A percentile compares a stretch with the other conserved stretches of the same genome.
These are phyloP conservation scores for Halcyon smyrnensis DNA, from an alignment of 2,797 vertebrate genomes.

Conservation along the genomic window DNA sequence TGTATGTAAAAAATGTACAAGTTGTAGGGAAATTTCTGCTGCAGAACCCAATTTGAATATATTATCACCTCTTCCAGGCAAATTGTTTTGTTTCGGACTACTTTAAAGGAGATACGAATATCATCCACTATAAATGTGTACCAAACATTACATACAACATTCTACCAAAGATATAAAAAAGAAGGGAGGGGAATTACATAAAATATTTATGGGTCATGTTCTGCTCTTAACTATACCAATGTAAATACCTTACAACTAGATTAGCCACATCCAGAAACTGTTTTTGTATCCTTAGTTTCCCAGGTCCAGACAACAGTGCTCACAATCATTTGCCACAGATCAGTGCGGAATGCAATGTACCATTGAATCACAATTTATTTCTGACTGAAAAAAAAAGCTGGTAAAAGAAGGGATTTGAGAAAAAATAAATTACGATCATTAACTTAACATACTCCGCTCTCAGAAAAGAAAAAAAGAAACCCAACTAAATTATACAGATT, in stretches of 20 bases:
- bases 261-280: neutral
- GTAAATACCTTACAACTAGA: neutral
- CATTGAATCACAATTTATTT: neutral
- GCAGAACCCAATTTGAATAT: neutral
- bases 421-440: neutral
- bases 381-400: neutral
- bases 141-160: neutral
- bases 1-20: neutral
- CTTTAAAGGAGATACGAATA: neutral
- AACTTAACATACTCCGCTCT: neutral
- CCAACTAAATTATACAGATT: neutral
- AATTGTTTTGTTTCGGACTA: neutral
- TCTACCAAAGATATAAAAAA: neutral
- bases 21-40: neutral
- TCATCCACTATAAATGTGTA: neutral
- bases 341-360: neutral
- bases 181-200: neutral
- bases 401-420: neutral
- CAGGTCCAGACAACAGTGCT: neutral
- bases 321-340: fast-evolving
- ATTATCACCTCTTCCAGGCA: neutral
- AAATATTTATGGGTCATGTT: neutral
- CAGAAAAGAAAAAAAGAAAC: neutral
- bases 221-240: neutral
- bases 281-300: neutral